Conservation (phyloP, 92 coral and sea anemone species). For the Galaxea fascicularis region DNA sequence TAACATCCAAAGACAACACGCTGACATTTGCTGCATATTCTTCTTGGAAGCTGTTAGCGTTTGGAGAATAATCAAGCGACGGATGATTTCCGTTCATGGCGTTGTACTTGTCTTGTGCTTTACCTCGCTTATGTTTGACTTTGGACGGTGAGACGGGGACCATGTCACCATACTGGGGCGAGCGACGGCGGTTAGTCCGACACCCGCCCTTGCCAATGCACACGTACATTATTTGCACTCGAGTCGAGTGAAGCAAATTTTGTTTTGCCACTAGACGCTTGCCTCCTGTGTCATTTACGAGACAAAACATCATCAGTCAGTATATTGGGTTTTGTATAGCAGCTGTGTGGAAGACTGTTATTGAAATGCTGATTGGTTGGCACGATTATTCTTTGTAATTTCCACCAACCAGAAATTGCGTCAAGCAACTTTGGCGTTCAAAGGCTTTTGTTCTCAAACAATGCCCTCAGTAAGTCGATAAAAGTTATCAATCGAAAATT, state of each 20-base stretch:
- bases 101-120: conserved; percentile 32
- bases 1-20: conserved; percentile 63
- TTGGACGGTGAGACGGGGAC: conserved; percentile 89
- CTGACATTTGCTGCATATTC: conserved; percentile 45
- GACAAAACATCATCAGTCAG: conserved; percentile 39
- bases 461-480: conserved; percentile 24
- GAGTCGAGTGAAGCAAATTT: conserved; percentile 18
- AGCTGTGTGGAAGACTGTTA: conserved; percentile 32
- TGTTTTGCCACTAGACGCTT: conserved; percentile 28
- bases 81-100: conserved; percentile 43
- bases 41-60: conserved; percentile 35
- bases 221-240: conserved; percentile 75
- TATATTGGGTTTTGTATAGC: conserved; percentile 44
- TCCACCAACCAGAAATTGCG: conserved; percentile 29
- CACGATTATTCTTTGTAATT: neutral
- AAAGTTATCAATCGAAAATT: conserved; percentile 10
- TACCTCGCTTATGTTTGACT: conserved; percentile 52
- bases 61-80: conserved; percentile 53
- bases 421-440: conserved; percentile 11
- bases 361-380: conserved; percentile 13
- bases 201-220: conserved; percentile 87
- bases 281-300: conserved; percentile 41
- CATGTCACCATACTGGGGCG: conserved; percentile 90
- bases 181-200: conserved; percentile 69
- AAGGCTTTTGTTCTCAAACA: conserved; percentile 3